Conservation (phyloP, 2,888 invertebrate genomes). For the Saturnia japonica region DNA sequence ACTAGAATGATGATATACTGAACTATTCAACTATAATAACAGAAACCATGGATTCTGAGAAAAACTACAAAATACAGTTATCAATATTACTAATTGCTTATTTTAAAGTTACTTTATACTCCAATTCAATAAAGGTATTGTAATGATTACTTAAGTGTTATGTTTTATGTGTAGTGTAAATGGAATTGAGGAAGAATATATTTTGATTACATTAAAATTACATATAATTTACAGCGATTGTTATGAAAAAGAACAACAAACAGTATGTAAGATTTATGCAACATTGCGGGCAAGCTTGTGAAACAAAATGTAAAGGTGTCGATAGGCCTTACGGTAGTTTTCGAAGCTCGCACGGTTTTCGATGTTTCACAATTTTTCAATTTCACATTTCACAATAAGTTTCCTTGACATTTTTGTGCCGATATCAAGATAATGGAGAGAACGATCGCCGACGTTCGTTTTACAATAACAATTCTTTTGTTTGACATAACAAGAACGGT, state of each 20-base stretch:
- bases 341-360: constrained; percentile 1
- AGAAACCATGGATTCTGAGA: too few relatives aligned
- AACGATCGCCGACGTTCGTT: constrained; percentile 1
- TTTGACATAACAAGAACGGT: not conserved
- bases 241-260: not conserved
- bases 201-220: not conserved
- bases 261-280: constrained; percentile 8
- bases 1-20: too few relatives aligned
- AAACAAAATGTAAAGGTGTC: constrained; percentile 2
- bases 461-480: constrained; percentile 9
- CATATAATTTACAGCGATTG: not conserved
- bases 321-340: constrained; percentile 2
- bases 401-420: constrained; percentile 17
- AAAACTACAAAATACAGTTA: too few relatives aligned
- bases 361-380: constrained; percentile 11
- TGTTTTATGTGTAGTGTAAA: not conserved
- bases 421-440: constrained; percentile 1
- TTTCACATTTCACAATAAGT: constrained; percentile 8
- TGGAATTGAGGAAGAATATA: not conserved
- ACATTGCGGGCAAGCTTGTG: not conserved
- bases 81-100: too few relatives aligned
- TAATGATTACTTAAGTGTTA: not conserved
- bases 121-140: too few relatives aligned
- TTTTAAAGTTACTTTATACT: too few relatives aligned
- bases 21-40: too few relatives aligned